Base-by-base conservation (phyloP, 1,140 invertebrate species). In the Coelopa frigida region DNA sequence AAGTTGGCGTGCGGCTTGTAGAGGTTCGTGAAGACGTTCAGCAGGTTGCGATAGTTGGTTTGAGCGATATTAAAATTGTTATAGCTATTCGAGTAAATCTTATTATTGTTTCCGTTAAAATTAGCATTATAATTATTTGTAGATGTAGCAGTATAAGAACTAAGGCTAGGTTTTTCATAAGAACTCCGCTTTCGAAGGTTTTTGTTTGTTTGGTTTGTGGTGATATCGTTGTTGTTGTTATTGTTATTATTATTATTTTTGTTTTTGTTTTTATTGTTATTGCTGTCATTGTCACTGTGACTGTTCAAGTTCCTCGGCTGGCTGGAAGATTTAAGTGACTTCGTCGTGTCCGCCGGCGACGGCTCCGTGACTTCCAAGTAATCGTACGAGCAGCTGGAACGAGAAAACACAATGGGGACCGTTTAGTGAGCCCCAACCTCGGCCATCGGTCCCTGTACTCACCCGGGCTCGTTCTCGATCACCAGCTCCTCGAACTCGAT, bases 401-500 rank as follows among this genome's bases (percentile, higher is more conserved):
- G 12, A 23, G 2, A 57, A 53, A 49, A 35, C n/a, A n/a, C n/a
- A n/a, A n/a, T n/a, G n/a, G n/a, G n/a, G n/a, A n/a, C n/a, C n/a
- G n/a, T n/a, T n/a, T n/a, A n/a, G n/a, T n/a, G n/a, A n/a, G n/a
- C n/a, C n/a, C n/a, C n/a, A n/a, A 46, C n/a, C n/a, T n/a, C n/a
- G n/a, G n/a, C n/a, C n/a, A n/a, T n/a, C n/a, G n/a, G 12, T 24
- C 38, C 21, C 20, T 40, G 4, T 46, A 78, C 80, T 79, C 73
- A 84, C 82, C 75, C 74, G 20, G 78, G 76, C 54, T 83, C 81
- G 37, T 82, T 76, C 61, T 85, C 82, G 1, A 84, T 71, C 2
- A 80, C 75, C 23, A 85, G 64, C 55, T 84, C 81, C 46, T 85
- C 79, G 55, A 85, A 85, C 54, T 82, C 77, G 12, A 84, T 56